A percentile compares a stretch with the other conserved stretches of the same genome.
Conservation (phyloP, 2,113 vertebrate species). For the Oxyruncus cristatus region DNA sequence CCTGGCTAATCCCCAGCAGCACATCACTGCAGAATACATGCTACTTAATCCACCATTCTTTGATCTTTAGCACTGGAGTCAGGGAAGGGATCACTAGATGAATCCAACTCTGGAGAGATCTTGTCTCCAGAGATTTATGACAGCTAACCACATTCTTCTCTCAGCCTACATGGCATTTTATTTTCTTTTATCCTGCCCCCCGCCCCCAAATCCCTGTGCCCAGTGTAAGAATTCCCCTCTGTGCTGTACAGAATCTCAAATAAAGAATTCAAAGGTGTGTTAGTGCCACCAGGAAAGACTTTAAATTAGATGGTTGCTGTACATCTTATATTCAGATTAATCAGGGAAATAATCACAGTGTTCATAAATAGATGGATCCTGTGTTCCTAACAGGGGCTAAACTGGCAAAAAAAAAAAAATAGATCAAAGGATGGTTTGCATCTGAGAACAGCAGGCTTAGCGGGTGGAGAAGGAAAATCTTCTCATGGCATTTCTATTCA, state of each 20-base stretch:
- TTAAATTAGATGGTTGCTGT: neutral
- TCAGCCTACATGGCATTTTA: neutral
- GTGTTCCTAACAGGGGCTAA: neutral
- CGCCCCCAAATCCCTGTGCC: neutral
- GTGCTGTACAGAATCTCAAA: neutral
- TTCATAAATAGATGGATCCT: neutral
- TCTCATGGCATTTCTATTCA: constrained; percentile 16
- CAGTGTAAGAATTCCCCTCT: neutral
- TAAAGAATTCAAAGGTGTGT: neutral
- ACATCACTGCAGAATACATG: neutral
- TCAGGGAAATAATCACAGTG: constrained; percentile 10
- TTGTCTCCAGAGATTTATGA: constrained; percentile 25
- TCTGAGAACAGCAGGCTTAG: constrained; percentile 8
- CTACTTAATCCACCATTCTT: neutral
- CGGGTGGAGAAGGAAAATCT: neutral
- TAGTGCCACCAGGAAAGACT: neutral
- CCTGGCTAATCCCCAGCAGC: constrained; percentile 13
- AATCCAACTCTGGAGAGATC: constrained; percentile 12
- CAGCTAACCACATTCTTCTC: neutral
- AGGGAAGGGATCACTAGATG: neutral
- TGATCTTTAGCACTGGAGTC: constrained; percentile 4
- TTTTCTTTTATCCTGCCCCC: constrained; percentile 21
- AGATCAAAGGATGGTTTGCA: neutral
- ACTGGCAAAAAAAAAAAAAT: neutral
- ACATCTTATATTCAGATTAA: neutral